Evolutionary conservation across 2,888 invertebrate species (phyloP), one percentile per base, ranked within the genome.

Genomic region (Escarpia spicata): DNA sequence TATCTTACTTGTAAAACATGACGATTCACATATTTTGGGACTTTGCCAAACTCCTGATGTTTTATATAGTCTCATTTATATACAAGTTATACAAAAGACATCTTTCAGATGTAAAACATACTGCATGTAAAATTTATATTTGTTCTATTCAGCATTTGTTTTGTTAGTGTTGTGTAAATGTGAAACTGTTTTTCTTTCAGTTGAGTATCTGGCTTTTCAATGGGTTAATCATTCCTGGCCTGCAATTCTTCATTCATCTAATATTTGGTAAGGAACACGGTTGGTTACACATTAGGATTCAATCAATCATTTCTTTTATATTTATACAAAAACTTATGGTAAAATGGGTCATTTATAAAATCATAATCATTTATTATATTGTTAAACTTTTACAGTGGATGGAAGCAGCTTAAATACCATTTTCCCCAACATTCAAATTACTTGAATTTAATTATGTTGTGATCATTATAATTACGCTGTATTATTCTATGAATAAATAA

Each of bases 231-330:
- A 37, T 93, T 31, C 93, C 93, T 52, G 44, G 92, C 26, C 90
- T 93, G 43, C 37, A 93, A 75, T 93, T 92, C 37, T 43, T 93
- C 31, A 92, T 93, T 90, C 89, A 93, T 92, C 45, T 92, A 8
- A 93, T 93, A 58, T 93, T 93, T 92, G 92, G 93, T 93, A 44
- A 92, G 92, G 89, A 43, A 75, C 12, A 44, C n/a, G 45, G 15
- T 19, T 91, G 9, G 19, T 75, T 75, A 75, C 3, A 19, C 75
- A 75, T 75, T 75, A 75, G 6, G 19, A 75, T 75, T 75, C 52
- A 52, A 52, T 52, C 52, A 52, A 2, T 52, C 1, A 15, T 4
- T 4, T 8, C 9, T 8, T 52, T 52, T 9, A 15, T 52, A 52
- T 52, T 52, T 52, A 52, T 15, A 8, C 45, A 6, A 45, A 9